Evolutionary conservation across 2,888 invertebrate genomes (phyloP).

Genomic region (Tanytarsus gracilentus): DNA sequence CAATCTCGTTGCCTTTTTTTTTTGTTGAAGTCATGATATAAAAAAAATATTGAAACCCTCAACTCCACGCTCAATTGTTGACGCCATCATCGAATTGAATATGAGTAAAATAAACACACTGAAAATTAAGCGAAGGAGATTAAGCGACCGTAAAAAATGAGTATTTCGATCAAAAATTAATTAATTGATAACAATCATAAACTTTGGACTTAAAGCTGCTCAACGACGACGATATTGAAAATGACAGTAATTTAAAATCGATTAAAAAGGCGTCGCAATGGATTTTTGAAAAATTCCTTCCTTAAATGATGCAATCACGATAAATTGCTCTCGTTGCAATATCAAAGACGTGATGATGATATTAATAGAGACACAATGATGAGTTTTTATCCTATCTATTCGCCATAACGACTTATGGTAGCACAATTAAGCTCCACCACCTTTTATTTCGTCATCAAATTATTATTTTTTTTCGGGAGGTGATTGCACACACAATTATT

Average conservation of each 20-base stretch:
- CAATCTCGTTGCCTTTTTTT: no score
- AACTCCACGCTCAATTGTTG: no score
- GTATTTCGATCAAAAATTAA: conserved; percentile 28
- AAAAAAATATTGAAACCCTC: no score
- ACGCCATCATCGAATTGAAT: not conserved
- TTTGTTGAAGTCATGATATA: no score
- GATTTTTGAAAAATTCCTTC: not conserved
- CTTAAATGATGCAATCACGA: not conserved
- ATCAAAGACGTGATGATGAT: not conserved
- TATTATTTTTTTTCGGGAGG: no score
- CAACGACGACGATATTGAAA: no score
- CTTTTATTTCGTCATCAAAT: not conserved
- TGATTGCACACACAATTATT: no score
- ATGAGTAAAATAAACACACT: not conserved
- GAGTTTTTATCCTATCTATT: not conserved
- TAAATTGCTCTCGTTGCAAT: not conserved
- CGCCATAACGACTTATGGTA: not conserved
- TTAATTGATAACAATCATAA: conserved; percentile 28
- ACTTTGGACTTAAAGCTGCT: conserved; percentile 26
- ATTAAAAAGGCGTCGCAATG: conserved; percentile 6
- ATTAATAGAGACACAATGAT: not conserved
- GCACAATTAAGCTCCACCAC: not conserved
- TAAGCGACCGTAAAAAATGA: conserved; percentile 4
- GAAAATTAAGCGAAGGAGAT: not conserved
- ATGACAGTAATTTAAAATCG: conserved; percentile 29